Evolutionary conservation across 2,797 vertebrate species (phyloP).

Genomic region (Takifugu ocellatus): DNA sequence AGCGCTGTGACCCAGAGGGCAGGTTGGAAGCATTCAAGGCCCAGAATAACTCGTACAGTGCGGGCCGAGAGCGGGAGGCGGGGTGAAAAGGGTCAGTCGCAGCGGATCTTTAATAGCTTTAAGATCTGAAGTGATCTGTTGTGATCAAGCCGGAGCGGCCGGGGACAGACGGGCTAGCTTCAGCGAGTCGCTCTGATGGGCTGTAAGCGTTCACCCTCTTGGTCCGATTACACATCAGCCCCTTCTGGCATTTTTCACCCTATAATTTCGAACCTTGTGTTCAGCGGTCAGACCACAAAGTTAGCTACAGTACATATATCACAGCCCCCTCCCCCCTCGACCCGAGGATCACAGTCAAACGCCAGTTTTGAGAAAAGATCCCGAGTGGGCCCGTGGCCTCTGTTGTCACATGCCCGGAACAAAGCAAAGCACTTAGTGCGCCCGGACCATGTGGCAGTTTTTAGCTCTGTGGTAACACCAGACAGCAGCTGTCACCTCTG

Average conservation of each 20-base stretch:
- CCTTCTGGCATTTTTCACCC: conserved; percentile 3
- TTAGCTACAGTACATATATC: too few species aligned
- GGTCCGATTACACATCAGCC: not conserved
- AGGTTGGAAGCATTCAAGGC: conserved; percentile 18
- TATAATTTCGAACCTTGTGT: conserved; percentile 18
- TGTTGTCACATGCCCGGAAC: conserved; percentile 20
- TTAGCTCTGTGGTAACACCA: conserved; percentile 32
- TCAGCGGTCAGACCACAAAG: conserved; percentile 9
- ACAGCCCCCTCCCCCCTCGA: too few species aligned
- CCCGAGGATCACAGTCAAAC: conserved; percentile 33
- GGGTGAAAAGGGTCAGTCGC: conserved; percentile 32
- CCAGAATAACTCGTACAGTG: conserved; percentile 19
- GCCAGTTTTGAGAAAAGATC: conserved; percentile 28
- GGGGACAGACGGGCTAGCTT: conserved; percentile 1
- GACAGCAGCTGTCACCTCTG: conserved; percentile 54
- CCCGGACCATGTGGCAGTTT: conserved; percentile 38
- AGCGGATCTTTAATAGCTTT: conserved; percentile 21
- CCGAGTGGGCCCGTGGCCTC: conserved; percentile 8
- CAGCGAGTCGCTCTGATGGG: conserved; percentile 6
- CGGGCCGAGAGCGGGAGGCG: conserved; percentile 2
- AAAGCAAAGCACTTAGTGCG: conserved; percentile 52
- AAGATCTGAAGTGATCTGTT: not conserved
- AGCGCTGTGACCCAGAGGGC: conserved; percentile 36
- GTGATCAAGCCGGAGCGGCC: not conserved
- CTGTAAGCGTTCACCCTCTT: conserved; percentile 15